These are phyloP conservation scores for Pimpla rufipes DNA, from an alignment of 2,888 invertebrate species.

Conservation along the genomic window DNA sequence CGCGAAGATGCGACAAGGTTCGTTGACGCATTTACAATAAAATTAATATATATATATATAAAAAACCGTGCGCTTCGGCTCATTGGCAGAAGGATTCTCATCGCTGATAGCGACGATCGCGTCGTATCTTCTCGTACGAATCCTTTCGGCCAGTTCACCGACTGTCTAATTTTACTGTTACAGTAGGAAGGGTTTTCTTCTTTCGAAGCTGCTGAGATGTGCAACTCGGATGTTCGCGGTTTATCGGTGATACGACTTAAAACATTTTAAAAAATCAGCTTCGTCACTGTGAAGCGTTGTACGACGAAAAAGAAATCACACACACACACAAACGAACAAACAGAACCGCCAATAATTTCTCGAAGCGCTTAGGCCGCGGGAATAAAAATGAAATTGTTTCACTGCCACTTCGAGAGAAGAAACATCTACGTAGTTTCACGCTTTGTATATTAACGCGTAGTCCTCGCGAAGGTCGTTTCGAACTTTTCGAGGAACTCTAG, in stretches of 20 bases:
- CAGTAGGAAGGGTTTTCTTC: slow-evolving; percentile 49
- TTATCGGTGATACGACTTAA: slow-evolving; percentile 11
- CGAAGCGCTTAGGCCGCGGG: slow-evolving; percentile 30
- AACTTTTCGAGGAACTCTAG: slow-evolving; percentile 60
- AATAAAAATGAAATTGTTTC: slow-evolving; percentile 58
- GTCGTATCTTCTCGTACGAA: slow-evolving; percentile 14
- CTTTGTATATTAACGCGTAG: slow-evolving; percentile 81
- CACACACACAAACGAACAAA: neutral
- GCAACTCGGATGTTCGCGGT: neutral
- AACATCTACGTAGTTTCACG: slow-evolving; percentile 69
- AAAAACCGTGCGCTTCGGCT: slow-evolving; percentile 52
- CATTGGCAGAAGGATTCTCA: slow-evolving; percentile 49
- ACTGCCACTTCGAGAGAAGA: slow-evolving; percentile 54
- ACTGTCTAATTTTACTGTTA: slow-evolving; percentile 51
- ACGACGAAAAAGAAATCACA: neutral
- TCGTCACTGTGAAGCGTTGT: neutral
- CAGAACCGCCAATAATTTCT: slow-evolving; percentile 27
- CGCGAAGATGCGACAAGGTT: slow-evolving; percentile 71
- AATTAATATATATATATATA: slow-evolving; percentile 36
- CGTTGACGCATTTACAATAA: slow-evolving; percentile 48
- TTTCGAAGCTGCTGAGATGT: slow-evolving; percentile 41
- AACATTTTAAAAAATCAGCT: neutral
- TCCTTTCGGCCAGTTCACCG: slow-evolving; percentile 50
- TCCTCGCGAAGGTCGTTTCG: slow-evolving; percentile 59
- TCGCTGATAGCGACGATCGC: slow-evolving; percentile 8